Base-by-base conservation (phyloP, 2,113 vertebrate genomes). In the Gnathonemus echidnorhynchus region DNA sequence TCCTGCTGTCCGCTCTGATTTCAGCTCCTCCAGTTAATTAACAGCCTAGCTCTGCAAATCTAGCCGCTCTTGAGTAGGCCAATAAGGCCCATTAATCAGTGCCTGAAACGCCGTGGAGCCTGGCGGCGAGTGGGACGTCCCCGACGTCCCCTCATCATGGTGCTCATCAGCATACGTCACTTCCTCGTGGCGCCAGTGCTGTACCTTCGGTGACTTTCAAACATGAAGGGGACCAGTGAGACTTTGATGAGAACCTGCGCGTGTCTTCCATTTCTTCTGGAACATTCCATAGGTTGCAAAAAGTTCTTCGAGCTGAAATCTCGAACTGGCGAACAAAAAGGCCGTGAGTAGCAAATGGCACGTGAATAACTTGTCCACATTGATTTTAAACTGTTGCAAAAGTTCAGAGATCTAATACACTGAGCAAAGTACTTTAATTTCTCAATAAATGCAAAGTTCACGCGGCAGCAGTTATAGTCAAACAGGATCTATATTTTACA, bases 51-150 rank as follows among this genome's bases (percentile, higher is more conserved):
- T 49, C 46, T 8, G 35, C 56, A 90, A 87, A 87, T 87, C 85
- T 90, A 53, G 27, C 62, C 56, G 15, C 58, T 85, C 85, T 87
- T 49, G 10, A 90, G 86, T 27, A 21, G 24, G 84, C 85, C 58
- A 87, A 39, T 62, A 87, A 90, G 62, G 58, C 42, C 45, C 62
- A 90, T 87, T 87, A 90, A 87, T 87, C 85, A 87, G 56, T 48
- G 42, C 35, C 74, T 80, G 74, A 27, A 80, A 42, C 17, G 15
- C 35, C 35, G 35, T 17, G 11, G 74, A 42, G 13, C 74, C 74
- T 8, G 74, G 8, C 35, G 74, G 74, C 35, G 35, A 8, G 5
- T 19, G 35, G 74, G 74, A 19, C 17, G 31, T 35, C 70, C 27
- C 70, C 5, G 0, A 77, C 31, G 74, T 35, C 35, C 70, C n/a